A percentile compares a stretch with the other conserved stretches of the same genome.
phyloP scores from a whole-genome alignment of 2,797 vertebrate genomes.

The Gymnoscopelus microlampas region DNA sequence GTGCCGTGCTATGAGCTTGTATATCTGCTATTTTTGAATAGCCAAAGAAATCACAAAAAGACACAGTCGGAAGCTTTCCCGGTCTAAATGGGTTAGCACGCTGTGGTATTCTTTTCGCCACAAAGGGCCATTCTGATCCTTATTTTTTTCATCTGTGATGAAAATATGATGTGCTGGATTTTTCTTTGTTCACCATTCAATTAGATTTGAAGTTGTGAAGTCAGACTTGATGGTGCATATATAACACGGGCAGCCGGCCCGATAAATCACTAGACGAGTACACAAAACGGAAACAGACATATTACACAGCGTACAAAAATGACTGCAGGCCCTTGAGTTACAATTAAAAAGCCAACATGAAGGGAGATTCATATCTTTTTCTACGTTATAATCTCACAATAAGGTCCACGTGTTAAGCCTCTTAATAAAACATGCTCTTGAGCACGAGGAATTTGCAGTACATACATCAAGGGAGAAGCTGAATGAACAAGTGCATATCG shows the following conservation, averaged over 20 bases:
- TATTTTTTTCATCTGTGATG: constrained; percentile 54
- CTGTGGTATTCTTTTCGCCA: constrained; percentile 65
- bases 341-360: constrained; percentile 42
- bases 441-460: neutral
- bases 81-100: constrained; percentile 45
- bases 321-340: constrained; percentile 37
- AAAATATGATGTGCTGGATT: constrained; percentile 56
- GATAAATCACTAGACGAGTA: constrained; percentile 27
- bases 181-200: constrained; percentile 45
- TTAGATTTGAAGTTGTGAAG: constrained; percentile 60
- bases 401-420: constrained; percentile 15
- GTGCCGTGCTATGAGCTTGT: too few species aligned
- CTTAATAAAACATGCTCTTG: constrained; percentile 17
- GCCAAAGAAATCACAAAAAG: too few species aligned
- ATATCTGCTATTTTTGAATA: too few species aligned
- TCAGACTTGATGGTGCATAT: constrained; percentile 60
- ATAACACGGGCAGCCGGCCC: constrained; percentile 36
- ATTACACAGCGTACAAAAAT: constrained; percentile 32
- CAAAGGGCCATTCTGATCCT: constrained; percentile 64
- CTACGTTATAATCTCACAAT: constrained; percentile 22
- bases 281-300: constrained; percentile 43
- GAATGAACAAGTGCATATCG: constrained; percentile 36
- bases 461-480: constrained; percentile 49
- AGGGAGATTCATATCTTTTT: constrained; percentile 37
- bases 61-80: too few species aligned